These are phyloP conservation scores for Aleiodes alternator DNA, from an alignment of 2,888 invertebrate species.

Conservation along the genomic window DNA sequence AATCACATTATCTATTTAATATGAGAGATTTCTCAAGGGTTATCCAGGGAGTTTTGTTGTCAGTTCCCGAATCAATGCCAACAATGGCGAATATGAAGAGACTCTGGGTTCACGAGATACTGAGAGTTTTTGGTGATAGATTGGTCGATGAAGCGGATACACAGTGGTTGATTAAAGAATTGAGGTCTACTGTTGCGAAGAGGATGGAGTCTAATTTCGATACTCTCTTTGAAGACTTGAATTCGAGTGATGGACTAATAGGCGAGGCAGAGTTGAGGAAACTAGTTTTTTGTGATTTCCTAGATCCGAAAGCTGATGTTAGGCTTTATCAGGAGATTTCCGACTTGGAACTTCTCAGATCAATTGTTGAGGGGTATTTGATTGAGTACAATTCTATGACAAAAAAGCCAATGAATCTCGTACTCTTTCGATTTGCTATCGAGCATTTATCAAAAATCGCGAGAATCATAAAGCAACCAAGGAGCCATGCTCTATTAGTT, in stretches of 20 bases:
- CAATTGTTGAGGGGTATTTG: constrained; percentile 91
- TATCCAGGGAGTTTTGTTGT: constrained; percentile 92
- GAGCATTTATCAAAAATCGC: constrained; percentile 95
- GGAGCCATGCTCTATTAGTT: constrained; percentile 91
- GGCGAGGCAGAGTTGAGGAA: constrained; percentile 89
- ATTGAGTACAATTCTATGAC: constrained; percentile 96
- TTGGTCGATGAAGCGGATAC: constrained; percentile 90
- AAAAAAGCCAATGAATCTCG: constrained; percentile 97
- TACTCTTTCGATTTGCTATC: constrained; percentile 94
- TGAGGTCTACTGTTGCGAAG: constrained; percentile 79
- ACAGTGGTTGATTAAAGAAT: constrained; percentile 85
- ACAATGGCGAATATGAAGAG: constrained; percentile 90
- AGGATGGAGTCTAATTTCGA: constrained; percentile 83
- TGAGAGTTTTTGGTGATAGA: constrained; percentile 95
- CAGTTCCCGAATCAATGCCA: constrained; percentile 94
- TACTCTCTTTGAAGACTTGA: constrained; percentile 82
- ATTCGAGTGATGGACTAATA: constrained; percentile 72
- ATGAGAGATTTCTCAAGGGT: constrained; percentile 95
- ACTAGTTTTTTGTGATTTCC: constrained; percentile 95
- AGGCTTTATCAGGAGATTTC: constrained; percentile 92
- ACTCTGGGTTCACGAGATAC: constrained; percentile 95
- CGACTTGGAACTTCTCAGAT: constrained; percentile 87
- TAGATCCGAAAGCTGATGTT: constrained; percentile 93
- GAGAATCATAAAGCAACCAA: constrained; percentile 93
- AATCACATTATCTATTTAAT: constrained; percentile 96